Evolutionary conservation across 2,888 invertebrate genomes (phyloP).

Genomic region (Cheilosia vulpina): DNA sequence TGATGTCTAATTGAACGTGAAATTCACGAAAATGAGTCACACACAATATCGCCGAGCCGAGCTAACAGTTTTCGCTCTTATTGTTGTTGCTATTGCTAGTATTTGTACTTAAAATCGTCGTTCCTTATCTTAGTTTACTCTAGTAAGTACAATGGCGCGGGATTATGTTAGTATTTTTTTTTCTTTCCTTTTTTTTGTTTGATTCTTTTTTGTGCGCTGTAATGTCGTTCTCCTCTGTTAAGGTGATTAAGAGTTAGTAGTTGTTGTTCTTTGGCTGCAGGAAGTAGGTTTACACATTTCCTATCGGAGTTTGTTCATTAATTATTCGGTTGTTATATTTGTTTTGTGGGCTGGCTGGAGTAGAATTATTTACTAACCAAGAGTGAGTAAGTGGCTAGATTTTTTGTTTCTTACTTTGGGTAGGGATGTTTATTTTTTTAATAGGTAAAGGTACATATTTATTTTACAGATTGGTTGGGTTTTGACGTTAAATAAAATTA

Average conservation of each 20-base stretch:
- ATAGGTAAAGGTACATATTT: too few species aligned
- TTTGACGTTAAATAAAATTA: too few species aligned
- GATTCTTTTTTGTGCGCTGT: conserved; percentile 24
- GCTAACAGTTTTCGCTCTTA: conserved; percentile 47
- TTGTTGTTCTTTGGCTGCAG: conserved; percentile 60
- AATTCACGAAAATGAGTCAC: conserved; percentile 72
- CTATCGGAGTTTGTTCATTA: conserved; percentile 71
- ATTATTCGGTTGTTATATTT: conserved; percentile 65
- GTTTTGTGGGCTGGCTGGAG: conserved; percentile 31
- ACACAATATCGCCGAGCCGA: conserved; percentile 46
- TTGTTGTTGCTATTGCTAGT: conserved; percentile 51
- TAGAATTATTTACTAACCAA: conserved; percentile 59
- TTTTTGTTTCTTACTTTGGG: conserved; percentile 18
- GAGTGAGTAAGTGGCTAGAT: conserved; percentile 58
- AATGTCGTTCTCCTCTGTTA: conserved; percentile 46
- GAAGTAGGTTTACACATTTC: conserved; percentile 70
- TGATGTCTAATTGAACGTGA: conserved; percentile 69
- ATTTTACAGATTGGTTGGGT: too few species aligned
- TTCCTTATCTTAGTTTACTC: conserved; percentile 71
- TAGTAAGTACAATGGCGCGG: conserved; percentile 68
- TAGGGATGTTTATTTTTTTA: not conserved
- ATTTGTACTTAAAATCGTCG: conserved; percentile 70
- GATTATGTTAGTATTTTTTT: conserved; percentile 65
- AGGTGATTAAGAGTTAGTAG: conserved; percentile 60
- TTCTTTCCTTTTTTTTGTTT: conserved; percentile 31